Evolutionary conservation across 2,797 vertebrate species (phyloP).

Genomic region (Setipinna tenuifilis): DNA sequence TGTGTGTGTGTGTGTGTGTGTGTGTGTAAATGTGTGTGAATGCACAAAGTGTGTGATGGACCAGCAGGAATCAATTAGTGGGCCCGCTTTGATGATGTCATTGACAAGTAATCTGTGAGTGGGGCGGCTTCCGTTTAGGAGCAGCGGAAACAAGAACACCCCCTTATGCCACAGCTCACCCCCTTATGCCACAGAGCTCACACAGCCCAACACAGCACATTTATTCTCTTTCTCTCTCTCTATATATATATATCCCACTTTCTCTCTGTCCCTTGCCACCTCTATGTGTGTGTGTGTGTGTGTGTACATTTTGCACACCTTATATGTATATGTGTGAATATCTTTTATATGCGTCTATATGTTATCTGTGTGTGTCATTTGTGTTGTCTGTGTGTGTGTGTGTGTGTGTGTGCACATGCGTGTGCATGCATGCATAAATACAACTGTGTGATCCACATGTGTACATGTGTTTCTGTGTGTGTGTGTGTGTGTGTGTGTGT

Average conservation of each 20-base stretch:
- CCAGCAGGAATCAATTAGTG: conserved; percentile 81
- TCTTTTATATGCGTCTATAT: too few relatives aligned
- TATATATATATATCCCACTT: too few relatives aligned
- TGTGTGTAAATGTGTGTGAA: conserved; percentile 10
- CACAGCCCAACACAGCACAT: conserved; percentile 22
- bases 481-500: background rate
- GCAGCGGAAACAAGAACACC: conserved; percentile 62
- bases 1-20: background rate
- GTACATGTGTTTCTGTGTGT: background rate
- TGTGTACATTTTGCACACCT: too few relatives aligned
- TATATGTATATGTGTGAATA: too few relatives aligned
- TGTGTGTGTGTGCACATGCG: background rate
- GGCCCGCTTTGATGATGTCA: conserved; percentile 81
- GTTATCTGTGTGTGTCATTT: too few relatives aligned
- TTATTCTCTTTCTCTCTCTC: conserved; percentile 21
- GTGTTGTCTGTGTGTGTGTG: background rate
- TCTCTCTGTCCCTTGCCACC: too few relatives aligned
- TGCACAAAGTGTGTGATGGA: conserved; percentile 32
- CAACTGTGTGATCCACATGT: background rate
- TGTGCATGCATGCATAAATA: background rate
- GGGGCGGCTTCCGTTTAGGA: conserved; percentile 74
- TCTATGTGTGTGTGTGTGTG: background rate
- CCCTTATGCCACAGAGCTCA: background rate
- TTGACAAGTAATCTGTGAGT: conserved; percentile 72
- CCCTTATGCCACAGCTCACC: conserved; percentile 11